Evolutionary conservation across 2,113 vertebrate genomes (phyloP), one percentile per base, ranked within the genome.

Genomic region (Laticauda laticaudata): DNA sequence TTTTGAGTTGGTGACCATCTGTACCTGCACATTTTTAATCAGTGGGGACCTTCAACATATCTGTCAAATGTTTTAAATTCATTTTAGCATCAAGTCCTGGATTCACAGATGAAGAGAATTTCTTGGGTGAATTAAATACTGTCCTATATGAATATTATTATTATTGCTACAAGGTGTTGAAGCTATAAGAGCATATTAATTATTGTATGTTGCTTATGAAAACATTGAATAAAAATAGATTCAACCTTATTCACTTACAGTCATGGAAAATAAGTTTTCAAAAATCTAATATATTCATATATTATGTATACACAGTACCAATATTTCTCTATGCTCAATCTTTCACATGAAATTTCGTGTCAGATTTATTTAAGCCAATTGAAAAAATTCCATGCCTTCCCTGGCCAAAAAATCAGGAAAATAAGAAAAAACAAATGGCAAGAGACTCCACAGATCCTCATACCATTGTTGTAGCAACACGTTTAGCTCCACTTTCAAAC

Each of bases 121-220:
- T 20, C 14, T 86, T 29, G 29, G 89, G 29, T n/a, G 95, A 92
- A 18, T 90, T 43, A 24, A 6, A 2, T 85, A 95, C 90, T 89
- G 75, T 39, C 10, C 75, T 94, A 53, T 69, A 85, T 90, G n/a
- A 39, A 20, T 92, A 86, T 5, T 88, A 10, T 53, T 53, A 53
- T 61, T 34, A 88, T 93, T 56, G 59, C 45, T 91, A 87, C 34
- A 43, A 15, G 2, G 8, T 89, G 34, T 1, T 56, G 23, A 88
- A 39, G 88, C 3, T 5, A 39, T 87, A 90, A 93, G 89, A 91
- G 95, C 90, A 45, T 11, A 11, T 0, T 9, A n/a, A 48, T 93
- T 64, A 11, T 45, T 91, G 91, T 96, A 90, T 91, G 92, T 69
- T 90, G 64, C 92, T 48, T 29, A 90, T 81, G 9, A 2, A 29